A percentile compares a stretch with the other conserved stretches of the same genome.
These are phyloP conservation scores for Trididemnum miniatum DNA, from an alignment of 23 tunicate genomes.

Conservation along the genomic window DNA sequence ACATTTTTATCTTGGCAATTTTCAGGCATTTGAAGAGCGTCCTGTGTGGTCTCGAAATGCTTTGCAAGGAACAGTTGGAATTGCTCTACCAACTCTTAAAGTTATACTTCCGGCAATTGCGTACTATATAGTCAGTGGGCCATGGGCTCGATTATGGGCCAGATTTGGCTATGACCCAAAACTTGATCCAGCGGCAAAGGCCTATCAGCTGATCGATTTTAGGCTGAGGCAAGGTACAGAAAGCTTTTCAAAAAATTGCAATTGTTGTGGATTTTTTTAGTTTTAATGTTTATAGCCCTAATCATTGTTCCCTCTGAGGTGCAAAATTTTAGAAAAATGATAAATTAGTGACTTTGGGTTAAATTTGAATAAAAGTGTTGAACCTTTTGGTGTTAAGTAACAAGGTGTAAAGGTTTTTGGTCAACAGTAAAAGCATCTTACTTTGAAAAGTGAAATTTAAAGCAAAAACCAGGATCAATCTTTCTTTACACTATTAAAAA, in stretches of 20 bases:
- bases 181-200: slow-evolving; percentile 28
- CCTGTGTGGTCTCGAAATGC: slow-evolving; percentile 91
- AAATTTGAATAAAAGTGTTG: too few relatives aligned
- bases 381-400: too few relatives aligned
- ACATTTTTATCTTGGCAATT: not conserved
- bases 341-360: too few relatives aligned
- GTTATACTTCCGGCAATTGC: slow-evolving; percentile 60
- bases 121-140: slow-evolving; percentile 69
- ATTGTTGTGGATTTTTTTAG: not conserved
- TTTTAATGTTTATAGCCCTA: not conserved
- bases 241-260: not conserved
- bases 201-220: slow-evolving; percentile 74
- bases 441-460: too few relatives aligned
- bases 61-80: slow-evolving; percentile 1
- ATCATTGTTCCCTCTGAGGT: too few relatives aligned
- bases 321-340: too few relatives aligned
- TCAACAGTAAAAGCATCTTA: too few relatives aligned
- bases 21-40: slow-evolving; percentile 56
- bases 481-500: too few relatives aligned
- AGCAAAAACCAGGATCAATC: too few relatives aligned
- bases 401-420: too few relatives aligned
- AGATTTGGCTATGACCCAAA: slow-evolving; percentile 79
- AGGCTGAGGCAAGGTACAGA: slow-evolving; percentile 64
- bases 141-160: slow-evolving; percentile 85
- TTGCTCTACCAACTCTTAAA: slow-evolving; percentile 29